Percentiles rank a stretch among this genome's conserved stretches.
These are phyloP conservation scores for Camelus dromedarius DNA, from an alignment of 2,113 vertebrate genomes.

Conservation along the genomic window DNA sequence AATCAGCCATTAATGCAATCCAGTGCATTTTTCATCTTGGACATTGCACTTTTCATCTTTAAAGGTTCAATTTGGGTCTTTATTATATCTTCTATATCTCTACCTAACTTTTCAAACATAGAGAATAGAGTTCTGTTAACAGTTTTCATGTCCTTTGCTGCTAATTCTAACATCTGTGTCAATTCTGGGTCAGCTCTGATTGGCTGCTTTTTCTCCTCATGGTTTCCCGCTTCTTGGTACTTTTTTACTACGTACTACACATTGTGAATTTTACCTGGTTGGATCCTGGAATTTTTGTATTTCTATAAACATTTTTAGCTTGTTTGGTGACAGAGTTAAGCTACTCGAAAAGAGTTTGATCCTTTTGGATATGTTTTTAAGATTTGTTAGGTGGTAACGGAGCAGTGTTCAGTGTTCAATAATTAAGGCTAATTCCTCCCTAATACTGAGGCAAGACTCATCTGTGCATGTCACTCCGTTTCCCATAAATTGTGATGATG, in stretches of 20 bases:
- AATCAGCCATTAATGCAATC: background rate
- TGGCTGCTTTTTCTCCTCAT: background rate
- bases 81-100: background rate
- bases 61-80: background rate
- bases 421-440: background rate
- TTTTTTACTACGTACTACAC: background rate
- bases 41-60: background rate
- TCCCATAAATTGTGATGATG: background rate
- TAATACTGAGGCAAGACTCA: background rate
- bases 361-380: background rate
- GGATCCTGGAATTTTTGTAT: slow-evolving; percentile 17
- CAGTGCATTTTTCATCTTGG: slow-evolving; percentile 3
- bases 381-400: background rate
- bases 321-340: background rate
- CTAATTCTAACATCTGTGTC: background rate
- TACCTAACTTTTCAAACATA: background rate
- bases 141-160: background rate
- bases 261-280: slow-evolving; percentile 10
- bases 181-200: background rate
- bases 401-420: background rate
- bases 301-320: background rate
- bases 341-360: background rate
- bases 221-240: background rate
- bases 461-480: background rate
- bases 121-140: background rate